phyloP scores from a whole-genome alignment of 1,140 invertebrate species.

The Thaumatotibia leucotreta region DNA sequence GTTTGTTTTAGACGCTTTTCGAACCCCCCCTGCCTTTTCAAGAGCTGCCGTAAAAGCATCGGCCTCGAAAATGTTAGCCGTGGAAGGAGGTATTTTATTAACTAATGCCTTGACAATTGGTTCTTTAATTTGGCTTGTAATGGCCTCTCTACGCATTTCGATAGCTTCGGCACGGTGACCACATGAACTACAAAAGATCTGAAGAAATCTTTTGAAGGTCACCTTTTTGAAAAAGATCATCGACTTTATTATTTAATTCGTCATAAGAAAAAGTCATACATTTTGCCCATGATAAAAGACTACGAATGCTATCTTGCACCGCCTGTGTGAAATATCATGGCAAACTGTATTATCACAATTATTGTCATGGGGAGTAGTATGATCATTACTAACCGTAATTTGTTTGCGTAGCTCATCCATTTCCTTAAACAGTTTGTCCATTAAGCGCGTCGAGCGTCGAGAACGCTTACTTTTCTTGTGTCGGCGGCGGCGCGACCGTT shows the following conservation, averaged over 20 bases:
- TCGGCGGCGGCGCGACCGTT: not conserved
- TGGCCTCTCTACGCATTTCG: conserved; percentile 16
- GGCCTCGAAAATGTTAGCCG: conserved; percentile 5
- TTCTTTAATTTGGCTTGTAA: conserved; percentile 13
- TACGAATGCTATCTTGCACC: conserved; percentile 11
- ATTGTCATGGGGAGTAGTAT: not conserved
- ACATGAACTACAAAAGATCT: conserved; percentile 16
- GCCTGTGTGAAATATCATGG: not conserved
- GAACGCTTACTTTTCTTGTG: not conserved
- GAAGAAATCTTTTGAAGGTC: conserved; percentile 14
- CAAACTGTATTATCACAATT: not conserved
- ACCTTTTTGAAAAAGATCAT: conserved; percentile 16
- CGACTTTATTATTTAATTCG: not conserved
- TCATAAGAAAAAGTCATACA: not conserved
- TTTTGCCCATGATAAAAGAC: conserved; percentile 7
- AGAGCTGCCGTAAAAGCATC: conserved; percentile 3
- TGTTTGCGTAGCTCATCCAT: not conserved
- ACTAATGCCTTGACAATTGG: conserved; percentile 14
- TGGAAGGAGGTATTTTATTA: conserved; percentile 17
- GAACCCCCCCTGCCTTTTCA: conserved; percentile 17
- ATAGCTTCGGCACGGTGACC: conserved; percentile 17
- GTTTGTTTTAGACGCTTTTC: conserved; percentile 14
- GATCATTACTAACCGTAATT: not conserved
- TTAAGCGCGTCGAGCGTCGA: not conserved
- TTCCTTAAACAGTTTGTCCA: not conserved